Base-by-base conservation (phyloP, 2,113 vertebrate genomes). In the Prietella phreatophila region DNA sequence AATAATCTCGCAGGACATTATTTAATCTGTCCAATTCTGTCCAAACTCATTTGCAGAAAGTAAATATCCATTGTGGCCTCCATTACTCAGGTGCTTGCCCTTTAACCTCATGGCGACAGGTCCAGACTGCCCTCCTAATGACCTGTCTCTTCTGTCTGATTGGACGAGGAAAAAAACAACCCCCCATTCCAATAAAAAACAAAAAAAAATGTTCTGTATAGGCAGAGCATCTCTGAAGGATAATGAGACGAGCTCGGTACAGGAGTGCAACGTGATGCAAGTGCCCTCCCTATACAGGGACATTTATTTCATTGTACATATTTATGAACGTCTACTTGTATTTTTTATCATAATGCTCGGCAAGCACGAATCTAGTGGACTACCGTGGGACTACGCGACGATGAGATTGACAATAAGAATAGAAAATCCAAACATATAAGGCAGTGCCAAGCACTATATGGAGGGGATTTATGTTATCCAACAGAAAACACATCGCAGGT, bases 61-160 rank as follows among this genome's bases (percentile, higher is more conserved):
- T 63, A 76, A 76, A 88, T 84, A 76, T 67, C 42, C 6, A 84
- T 78, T 36, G 33, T 85, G 61, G 60, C 75, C 55, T 47, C 33
- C 82, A 79, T 80, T 84, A 79, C 86, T 83, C 82, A 84, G 85
- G 55, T 80, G 85, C 36, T 63, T 86, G 67, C 39, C 53, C 86
- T 76, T 25, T 87, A 47, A 86, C 88, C 87, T 58, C n/a, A 73
- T 25, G 55, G 33, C 69, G 84, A 88, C 86, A 58, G 88, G 55
- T 89, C 87, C 61, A 85, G 85, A 85, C 86, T 86, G 86, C 83
- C 79, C 86, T 27, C 14, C 87, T 91, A 90, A 91, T 89, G 85
- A 89, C 83, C 83, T 56, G 79, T 82, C 84, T 89, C 86, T 90
- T 65, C n/a, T 10, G 84, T 85, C 60, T 86, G 85, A 89, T 87